Base-by-base conservation (phyloP, 2,797 vertebrate genomes). In the Pitangus sulphuratus region DNA sequence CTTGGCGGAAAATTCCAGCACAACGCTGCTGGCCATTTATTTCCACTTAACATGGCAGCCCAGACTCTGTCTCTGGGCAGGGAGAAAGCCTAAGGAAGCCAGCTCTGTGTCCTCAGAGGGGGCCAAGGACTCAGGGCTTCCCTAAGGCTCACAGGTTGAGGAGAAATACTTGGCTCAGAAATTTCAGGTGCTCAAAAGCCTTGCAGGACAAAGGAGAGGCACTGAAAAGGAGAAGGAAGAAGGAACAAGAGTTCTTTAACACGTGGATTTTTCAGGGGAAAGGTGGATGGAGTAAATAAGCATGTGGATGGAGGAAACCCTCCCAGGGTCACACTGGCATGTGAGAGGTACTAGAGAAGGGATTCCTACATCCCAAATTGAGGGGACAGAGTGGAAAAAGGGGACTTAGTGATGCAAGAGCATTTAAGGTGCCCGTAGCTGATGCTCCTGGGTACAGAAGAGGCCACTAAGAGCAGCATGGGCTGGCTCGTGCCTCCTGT, bases 1-100 rank as follows among this genome's bases (percentile, higher is more conserved):
- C 79, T 66, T 9, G 3, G 11, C 70, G 87, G 82, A 96, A 95
- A 91, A 94, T 92, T 93, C 94, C 91, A 93, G 72, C 6, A 18
- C 65, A 75, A 4, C 60, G 1, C 53, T 64, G 64, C 72, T 77
- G 72, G 71, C 31, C 57, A 31, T 78, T 69, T 75, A 87, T 89
- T 92, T 44, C 90, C 74, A 57, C 57, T 89, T 33, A 12, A 84
- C 30, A 39, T 25, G 62, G 86, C 66, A 89, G 64, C 30, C 22
- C 51, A 10, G 3, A 4, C 56, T 31, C 39, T 44, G 9, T 21
- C 53, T 33, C 47, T 24, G 61, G 70, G 58, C 75, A 28, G 3
- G 15, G 42, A n/a, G n/a, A 33, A 66, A 54, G 12, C 35, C 58
- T 42, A 10, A 35, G 0, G 0, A 71, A 89, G 65, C 48, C 80